Evolutionary conservation across 1,140 invertebrate species (phyloP).

Genomic region (Drosophila lowei): DNA sequence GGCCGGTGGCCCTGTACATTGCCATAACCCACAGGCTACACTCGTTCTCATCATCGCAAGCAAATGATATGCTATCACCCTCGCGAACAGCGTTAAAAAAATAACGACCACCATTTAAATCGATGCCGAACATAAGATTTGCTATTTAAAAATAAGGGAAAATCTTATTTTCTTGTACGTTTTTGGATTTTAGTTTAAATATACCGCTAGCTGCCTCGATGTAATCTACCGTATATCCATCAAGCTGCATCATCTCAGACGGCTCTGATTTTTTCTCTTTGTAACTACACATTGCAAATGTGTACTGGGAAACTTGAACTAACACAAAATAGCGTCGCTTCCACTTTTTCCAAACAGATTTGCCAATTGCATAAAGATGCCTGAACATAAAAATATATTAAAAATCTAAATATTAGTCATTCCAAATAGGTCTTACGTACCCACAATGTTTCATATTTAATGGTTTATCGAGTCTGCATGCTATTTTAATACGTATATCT

Average conservation of each 20-base stretch:
- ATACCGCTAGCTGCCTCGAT: conserved; percentile 95
- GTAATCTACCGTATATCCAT: conserved; percentile 99
- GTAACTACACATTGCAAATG: conserved; percentile 99
- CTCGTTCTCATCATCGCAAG: conserved; percentile 99
- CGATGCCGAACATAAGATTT: conserved; percentile 95
- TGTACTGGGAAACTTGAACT: conserved; percentile 99
- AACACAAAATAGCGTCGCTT: conserved; percentile 99
- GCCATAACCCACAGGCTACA: conserved; percentile 99
- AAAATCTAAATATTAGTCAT: conserved; percentile 5
- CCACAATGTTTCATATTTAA: conserved; percentile 99
- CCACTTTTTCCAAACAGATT: conserved; percentile 99
- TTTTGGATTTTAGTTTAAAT: conserved; percentile 15
- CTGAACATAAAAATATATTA: conserved; percentile 83
- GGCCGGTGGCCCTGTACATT: conserved; percentile 98
- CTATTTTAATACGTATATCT: conserved; percentile 98
- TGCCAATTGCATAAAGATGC: conserved; percentile 96
- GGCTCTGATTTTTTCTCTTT: conserved; percentile 99
- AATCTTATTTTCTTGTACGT: not conserved
- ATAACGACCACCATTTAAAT: conserved; percentile 93
- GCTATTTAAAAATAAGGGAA: conserved; percentile 85
- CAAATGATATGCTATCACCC: conserved; percentile 98
- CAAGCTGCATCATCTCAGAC: conserved; percentile 99
- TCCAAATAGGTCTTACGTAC: conserved; percentile 82
- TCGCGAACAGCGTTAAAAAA: conserved; percentile 99
- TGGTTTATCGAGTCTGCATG: conserved; percentile 99